phyloP scores from a whole-genome alignment of 1,140 invertebrate genomes.

The Melanaphis sacchari region DNA sequence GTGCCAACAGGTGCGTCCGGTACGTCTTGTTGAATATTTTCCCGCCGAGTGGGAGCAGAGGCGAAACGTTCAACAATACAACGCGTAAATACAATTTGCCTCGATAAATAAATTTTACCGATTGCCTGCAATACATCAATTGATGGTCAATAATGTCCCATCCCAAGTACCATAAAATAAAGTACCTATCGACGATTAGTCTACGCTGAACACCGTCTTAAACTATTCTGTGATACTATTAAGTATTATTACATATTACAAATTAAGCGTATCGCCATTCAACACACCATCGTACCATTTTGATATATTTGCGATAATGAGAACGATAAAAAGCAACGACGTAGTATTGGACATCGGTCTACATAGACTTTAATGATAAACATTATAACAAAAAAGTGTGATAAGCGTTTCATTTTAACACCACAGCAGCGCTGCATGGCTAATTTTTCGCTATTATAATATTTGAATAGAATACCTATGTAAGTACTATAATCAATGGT shows the following conservation, averaged over 20 bases:
- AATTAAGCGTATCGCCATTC: not conserved
- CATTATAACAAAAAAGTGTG: not conserved
- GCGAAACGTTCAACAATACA: not conserved
- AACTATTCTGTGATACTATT: no score
- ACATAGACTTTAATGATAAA: not conserved
- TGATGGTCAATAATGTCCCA: not conserved
- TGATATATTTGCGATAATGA: not conserved
- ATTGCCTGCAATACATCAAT: not conserved
- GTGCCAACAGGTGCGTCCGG: not conserved
- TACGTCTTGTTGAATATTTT: not conserved
- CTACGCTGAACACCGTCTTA: no score
- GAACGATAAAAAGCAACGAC: not conserved
- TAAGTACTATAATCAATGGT: no score
- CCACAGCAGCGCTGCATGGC: no score
- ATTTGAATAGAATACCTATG: no score
- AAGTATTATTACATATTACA: not conserved
- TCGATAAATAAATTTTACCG: not conserved
- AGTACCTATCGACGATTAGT: no score
- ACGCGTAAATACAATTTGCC: not conserved
- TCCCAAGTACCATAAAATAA: not conserved
- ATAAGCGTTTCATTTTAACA: not conserved
- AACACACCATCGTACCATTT: constrained; percentile 23
- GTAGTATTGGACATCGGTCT: not conserved
- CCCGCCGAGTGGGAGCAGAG: no score
- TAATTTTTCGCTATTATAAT: no score